A percentile compares a stretch with the other conserved stretches of the same genome.
Evolutionary conservation across 2,797 vertebrate genomes (phyloP).

Genomic region (Xenentodon cancila): DNA sequence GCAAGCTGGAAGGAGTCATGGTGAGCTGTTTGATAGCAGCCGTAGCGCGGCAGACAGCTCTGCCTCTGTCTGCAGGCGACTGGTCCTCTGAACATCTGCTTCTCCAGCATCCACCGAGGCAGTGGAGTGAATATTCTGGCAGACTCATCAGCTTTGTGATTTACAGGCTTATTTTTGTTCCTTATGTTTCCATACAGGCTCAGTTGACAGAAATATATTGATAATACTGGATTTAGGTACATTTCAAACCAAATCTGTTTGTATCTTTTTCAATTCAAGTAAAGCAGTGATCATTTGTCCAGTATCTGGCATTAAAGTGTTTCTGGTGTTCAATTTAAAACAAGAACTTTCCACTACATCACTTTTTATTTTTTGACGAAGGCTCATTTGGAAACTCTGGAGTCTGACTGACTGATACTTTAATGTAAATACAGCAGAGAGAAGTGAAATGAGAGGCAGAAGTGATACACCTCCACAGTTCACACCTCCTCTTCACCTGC

Average conservation of each 20-base stretch:
- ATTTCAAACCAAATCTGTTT: conserved; percentile 3
- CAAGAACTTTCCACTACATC: background rate
- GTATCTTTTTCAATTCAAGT: background rate
- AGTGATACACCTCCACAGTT: conserved; percentile 66
- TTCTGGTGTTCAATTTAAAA: conserved; percentile 11
- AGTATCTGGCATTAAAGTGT: background rate
- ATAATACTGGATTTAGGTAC: background rate
- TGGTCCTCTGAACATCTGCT: conserved; percentile 27
- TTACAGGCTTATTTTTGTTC: conserved; percentile 20
- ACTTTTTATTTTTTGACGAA: background rate
- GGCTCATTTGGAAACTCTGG: conserved; percentile 18
- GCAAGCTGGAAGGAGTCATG: conserved; percentile 73
- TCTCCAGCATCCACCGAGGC: conserved; percentile 21
- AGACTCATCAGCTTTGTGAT: conserved; percentile 22
- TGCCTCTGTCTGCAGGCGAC: conserved; percentile 26
- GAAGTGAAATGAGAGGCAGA: conserved; percentile 68
- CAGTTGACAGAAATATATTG: background rate
- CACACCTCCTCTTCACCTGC: conserved; percentile 68
- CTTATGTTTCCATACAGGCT: background rate
- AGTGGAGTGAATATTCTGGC: conserved; percentile 26
- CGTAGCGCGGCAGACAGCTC: conserved; percentile 55
- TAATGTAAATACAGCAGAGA: conserved; percentile 70
- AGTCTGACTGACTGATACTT: conserved; percentile 36
- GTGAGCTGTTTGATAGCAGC: conserved; percentile 75
- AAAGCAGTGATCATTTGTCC: background rate